These are phyloP conservation scores for Sarcophaga bullata DNA, from an alignment of 1,140 invertebrate genomes.

Conservation along the genomic window DNA sequence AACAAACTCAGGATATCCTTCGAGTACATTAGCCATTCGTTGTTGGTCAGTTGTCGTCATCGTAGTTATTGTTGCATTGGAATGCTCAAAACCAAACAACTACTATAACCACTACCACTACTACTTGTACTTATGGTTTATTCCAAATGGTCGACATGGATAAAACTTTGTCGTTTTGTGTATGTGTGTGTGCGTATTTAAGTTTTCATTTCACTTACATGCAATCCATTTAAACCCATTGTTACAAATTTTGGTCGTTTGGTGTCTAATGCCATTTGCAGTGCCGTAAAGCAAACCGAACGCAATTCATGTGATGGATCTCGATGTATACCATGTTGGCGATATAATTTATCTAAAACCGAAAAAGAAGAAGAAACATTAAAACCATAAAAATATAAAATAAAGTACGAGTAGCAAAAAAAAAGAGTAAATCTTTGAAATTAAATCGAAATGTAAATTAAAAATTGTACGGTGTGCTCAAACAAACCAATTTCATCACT, in stretches of 20 bases:
- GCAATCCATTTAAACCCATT: slow-evolving; percentile 84
- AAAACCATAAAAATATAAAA: slow-evolving; percentile 31
- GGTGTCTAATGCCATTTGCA: slow-evolving; percentile 88
- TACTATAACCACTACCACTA: background rate
- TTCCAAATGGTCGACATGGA: too few relatives aligned
- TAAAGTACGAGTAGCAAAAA: too few relatives aligned
- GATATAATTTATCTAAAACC: slow-evolving; percentile 80
- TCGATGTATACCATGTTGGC: slow-evolving; percentile 80
- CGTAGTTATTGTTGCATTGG: background rate
- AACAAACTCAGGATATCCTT: background rate
- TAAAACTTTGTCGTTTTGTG: too few relatives aligned
- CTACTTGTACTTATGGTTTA: background rate
- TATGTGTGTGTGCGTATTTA: background rate
- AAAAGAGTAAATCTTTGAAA: too few relatives aligned
- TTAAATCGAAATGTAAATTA: too few relatives aligned
- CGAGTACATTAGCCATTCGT: background rate
- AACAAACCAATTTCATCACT: too few relatives aligned
- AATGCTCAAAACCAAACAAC: background rate
- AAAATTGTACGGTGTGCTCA: too few relatives aligned
- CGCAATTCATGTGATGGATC: slow-evolving; percentile 86
- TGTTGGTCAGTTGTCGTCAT: too few relatives aligned
- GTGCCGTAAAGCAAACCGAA: slow-evolving; percentile 81
- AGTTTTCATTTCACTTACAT: slow-evolving; percentile 71
- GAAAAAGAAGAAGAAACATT: slow-evolving; percentile 23
- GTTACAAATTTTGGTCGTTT: slow-evolving; percentile 85